Evolutionary conservation across 2,888 invertebrate species (phyloP).

Genomic region (Ethmia dodecea): DNA sequence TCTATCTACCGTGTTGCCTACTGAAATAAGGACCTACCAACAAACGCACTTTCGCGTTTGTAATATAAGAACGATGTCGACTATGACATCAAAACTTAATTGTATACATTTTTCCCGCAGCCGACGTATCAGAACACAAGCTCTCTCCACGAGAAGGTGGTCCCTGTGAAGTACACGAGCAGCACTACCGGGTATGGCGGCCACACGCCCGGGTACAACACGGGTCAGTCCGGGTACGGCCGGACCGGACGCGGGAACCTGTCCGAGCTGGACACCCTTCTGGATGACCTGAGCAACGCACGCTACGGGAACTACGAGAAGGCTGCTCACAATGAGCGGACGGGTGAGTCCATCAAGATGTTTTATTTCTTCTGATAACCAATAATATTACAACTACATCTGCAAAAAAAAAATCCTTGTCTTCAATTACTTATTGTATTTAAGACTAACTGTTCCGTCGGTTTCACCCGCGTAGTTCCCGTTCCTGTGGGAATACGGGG

Average conservation of each 20-base stretch:
- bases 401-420: too few species aligned
- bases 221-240: conserved; percentile 44
- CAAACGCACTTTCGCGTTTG: too few species aligned
- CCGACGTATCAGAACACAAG: conserved; percentile 81
- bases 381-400: too few species aligned
- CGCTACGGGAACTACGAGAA: conserved; percentile 66
- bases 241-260: conserved; percentile 81
- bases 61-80: too few species aligned
- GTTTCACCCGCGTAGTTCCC: too few species aligned
- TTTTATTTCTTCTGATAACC: too few species aligned
- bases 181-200: conserved; percentile 36
- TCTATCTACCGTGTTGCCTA: too few species aligned
- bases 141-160: conserved; percentile 61
- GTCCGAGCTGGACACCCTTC: conserved; percentile 92
- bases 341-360: conserved; percentile 41
- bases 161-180: conserved; percentile 58
- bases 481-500: too few species aligned
- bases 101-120: conserved; percentile 71
- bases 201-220: conserved; percentile 37
- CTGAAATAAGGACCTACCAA: too few species aligned
- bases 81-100: too few species aligned
- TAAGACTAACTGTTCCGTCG: too few species aligned
- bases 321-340: conserved; percentile 43
- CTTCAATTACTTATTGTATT: too few species aligned
- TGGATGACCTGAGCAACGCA: conserved; percentile 94